Evolutionary conservation across 2,888 invertebrate species (phyloP), one percentile per base, ranked within the genome.

Genomic region (Leptinotarsa rubiginosa): DNA sequence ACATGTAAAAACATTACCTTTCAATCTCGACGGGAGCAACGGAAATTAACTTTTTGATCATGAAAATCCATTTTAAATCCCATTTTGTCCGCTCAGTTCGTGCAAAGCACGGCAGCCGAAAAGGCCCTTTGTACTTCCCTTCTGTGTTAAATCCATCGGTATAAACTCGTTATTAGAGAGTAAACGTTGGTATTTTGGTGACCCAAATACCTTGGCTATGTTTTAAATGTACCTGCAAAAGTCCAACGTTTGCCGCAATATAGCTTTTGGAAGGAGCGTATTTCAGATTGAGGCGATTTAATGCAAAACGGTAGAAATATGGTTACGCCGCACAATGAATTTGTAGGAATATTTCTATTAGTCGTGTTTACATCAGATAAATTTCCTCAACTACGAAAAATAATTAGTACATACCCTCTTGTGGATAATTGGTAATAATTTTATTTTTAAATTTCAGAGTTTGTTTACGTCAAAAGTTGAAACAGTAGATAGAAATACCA

Each of bases 21-120:
- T 41, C 54, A 41, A 62, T 31, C 31, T 25, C 41, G 52, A 54
- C 68, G 18, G 18, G n/a, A 68, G 68, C 68, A n/a, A 68, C 52
- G 54, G 52, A 50, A 68, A 68, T 41, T 22, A 68, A 68, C 54
- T 47, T 54, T 68, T 68, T 68, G 68, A 68, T 52, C 54, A 54
- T 54, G 31, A 68, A 52, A 31, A 68, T 68, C 25, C 68, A 68
- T 68, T 68, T 25, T 41, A 52, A 68, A 54, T 68, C 68, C 41
- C 31, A 68, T 68, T 68, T 68, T 54, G 54, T 68, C 66, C 47
- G 62, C 54, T 54, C 41, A 41, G 31, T 54, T n/a, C 52, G 25
- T n/a, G 41, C 54, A 13, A 13, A 25, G 16, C 59, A 59, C 22
- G 15, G 22, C 12, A 22, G 22, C 22, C 25, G 22, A 59, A 20